Conservation (phyloP, 1,140 invertebrate genomes). For the Drosophila melanica region DNA sequence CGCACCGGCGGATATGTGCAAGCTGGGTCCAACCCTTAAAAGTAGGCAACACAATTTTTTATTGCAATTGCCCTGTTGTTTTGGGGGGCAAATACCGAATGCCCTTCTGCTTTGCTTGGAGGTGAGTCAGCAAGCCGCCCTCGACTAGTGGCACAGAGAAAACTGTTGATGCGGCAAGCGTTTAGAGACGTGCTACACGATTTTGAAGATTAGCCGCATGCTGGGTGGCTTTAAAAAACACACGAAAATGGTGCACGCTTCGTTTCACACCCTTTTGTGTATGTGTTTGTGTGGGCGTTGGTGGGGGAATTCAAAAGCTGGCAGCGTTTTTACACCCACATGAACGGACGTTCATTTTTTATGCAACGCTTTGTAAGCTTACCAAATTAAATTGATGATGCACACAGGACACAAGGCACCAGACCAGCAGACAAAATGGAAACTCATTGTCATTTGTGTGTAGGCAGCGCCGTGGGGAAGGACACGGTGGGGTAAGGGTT, state of each 20-base stretch:
- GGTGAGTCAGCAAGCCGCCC: constrained; percentile 63
- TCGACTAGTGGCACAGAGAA: constrained; percentile 11
- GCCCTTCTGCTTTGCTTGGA: constrained; percentile 21
- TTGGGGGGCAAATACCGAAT: constrained; percentile 20
- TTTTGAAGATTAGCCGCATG: constrained; percentile 77
- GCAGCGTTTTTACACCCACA: constrained; percentile 69
- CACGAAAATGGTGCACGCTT: constrained; percentile 70
- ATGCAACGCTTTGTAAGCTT: constrained; percentile 71
- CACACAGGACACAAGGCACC: constrained; percentile 38
- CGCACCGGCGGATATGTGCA: constrained; percentile 50
- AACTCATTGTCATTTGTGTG: constrained; percentile 58
- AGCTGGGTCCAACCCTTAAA: constrained; percentile 66
- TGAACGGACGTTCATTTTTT: constrained; percentile 69
- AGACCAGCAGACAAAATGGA: constrained; percentile 56
- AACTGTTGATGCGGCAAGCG: constrained; percentile 70
- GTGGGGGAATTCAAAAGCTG: constrained; percentile 37
- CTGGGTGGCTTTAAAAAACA: constrained; percentile 62
- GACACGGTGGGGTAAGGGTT: background rate
- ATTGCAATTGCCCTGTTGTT: constrained; percentile 59
- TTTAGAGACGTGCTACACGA: constrained; percentile 70
- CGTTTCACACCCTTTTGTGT: constrained; percentile 74
- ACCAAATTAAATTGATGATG: constrained; percentile 81
- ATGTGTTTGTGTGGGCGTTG: constrained; percentile 17
- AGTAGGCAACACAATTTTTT: constrained; percentile 68
- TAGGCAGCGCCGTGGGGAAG: background rate